Evolutionary conservation across 1,140 invertebrate genomes (phyloP).

Genomic region (Hypsibius dujardini): DNA sequence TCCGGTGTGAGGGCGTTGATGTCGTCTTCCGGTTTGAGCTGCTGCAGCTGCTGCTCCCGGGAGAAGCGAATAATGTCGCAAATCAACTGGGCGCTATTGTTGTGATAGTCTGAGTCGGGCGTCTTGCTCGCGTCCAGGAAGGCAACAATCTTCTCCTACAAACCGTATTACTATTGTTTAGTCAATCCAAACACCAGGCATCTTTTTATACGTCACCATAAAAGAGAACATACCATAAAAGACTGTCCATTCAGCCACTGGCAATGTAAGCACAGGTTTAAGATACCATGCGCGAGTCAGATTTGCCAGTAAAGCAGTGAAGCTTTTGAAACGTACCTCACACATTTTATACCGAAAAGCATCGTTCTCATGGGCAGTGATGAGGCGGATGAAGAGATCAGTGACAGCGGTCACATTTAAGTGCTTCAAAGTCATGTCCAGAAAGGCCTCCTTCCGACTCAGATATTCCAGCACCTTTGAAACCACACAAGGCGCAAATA

Average conservation of each 20-base stretch:
- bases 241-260: slow-evolving; percentile 7
- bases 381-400: slow-evolving; percentile 1
- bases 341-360: slow-evolving; percentile 8
- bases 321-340: slow-evolving; percentile 4
- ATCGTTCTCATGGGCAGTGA: slow-evolving; percentile 7
- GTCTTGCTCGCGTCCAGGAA: background rate
- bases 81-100: background rate
- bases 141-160: background rate
- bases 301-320: background rate
- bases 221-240: background rate
- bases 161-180: too few species aligned
- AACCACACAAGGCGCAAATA: background rate
- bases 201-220: too few species aligned
- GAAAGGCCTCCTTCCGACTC: background rate
- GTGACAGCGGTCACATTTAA: slow-evolving; percentile 9
- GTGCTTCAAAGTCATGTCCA: background rate
- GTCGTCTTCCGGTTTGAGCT: slow-evolving; percentile 14
- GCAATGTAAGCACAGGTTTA: background rate
- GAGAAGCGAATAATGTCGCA: slow-evolving; percentile 14
- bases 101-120: background rate
- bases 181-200: too few species aligned
- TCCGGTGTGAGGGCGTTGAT: background rate
- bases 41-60: slow-evolving; percentile 14
- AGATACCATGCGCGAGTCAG: background rate
- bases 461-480: background rate